phyloP scores from a whole-genome alignment of 2,888 invertebrate genomes.

The Tenthredo distinguenda region DNA sequence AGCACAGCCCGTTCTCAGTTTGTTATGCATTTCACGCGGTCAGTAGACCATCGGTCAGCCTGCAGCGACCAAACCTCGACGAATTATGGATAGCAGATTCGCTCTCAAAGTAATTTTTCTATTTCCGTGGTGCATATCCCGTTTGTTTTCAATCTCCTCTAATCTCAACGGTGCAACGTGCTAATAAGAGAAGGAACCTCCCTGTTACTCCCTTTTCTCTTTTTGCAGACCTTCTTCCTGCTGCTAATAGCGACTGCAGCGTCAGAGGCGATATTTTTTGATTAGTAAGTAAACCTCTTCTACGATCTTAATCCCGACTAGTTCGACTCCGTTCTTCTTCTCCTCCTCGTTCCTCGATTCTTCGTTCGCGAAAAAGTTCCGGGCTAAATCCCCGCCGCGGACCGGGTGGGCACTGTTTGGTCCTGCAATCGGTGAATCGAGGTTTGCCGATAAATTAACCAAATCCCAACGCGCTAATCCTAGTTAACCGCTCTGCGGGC shows the following conservation, averaged over 20 bases:
- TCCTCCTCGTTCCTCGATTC: too few species aligned
- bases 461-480: conserved; percentile 56
- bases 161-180: not conserved
- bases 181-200: not conserved
- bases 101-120: conserved; percentile 63
- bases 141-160: not conserved
- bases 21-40: conserved; percentile 68
- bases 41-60: conserved; percentile 56
- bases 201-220: conserved; percentile 9
- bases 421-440: conserved; percentile 34
- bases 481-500: conserved; percentile 58
- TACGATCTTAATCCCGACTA: not conserved
- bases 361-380: too few species aligned
- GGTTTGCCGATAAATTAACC: conserved; percentile 57
- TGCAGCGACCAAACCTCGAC: not conserved
- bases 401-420: not conserved
- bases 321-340: not conserved
- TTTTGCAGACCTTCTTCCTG: conserved; percentile 62
- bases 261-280: conserved; percentile 66
- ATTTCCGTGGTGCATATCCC: not conserved
- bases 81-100: conserved; percentile 32
- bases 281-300: conserved; percentile 62
- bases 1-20: conserved; percentile 67
- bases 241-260: conserved; percentile 58
- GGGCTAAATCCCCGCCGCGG: not conserved